Evolutionary conservation across 2,113 vertebrate species (phyloP).

Genomic region (Picathartes gymnocephalus): DNA sequence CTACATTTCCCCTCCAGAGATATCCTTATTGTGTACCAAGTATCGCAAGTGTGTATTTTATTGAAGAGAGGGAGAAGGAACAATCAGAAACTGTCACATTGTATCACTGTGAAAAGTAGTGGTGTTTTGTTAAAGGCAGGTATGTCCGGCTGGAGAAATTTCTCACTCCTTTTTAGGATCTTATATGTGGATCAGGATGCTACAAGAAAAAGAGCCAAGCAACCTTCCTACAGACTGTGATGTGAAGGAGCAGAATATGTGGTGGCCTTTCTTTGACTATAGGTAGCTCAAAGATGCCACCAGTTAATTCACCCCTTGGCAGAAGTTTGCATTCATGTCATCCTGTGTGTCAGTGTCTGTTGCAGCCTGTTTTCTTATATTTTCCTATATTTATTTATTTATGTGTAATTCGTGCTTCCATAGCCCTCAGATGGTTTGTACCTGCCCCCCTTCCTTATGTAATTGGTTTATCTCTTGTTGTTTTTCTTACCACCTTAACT

Average conservation of each 20-base stretch:
- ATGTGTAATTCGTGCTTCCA: too few species aligned
- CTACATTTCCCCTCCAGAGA: slow-evolving; percentile 30
- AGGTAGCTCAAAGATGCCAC: not conserved
- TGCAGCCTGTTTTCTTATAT: too few species aligned
- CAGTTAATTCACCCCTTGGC: not conserved
- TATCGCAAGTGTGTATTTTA: not conserved
- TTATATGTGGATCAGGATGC: not conserved
- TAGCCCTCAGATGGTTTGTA: too few species aligned
- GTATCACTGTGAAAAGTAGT: not conserved
- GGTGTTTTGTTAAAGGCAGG: not conserved
- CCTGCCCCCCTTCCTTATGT: too few species aligned
- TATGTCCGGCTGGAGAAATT: not conserved
- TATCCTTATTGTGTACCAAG: slow-evolving; percentile 13
- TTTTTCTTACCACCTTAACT: too few species aligned
- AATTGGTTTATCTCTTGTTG: too few species aligned
- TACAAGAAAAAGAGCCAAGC: not conserved
- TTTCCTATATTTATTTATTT: too few species aligned
- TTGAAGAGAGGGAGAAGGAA: not conserved
- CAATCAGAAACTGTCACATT: slow-evolving; percentile 25
- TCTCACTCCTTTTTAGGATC: not conserved
- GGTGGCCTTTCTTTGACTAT: not conserved
- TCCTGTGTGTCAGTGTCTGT: too few species aligned
- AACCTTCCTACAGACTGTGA: accelerated
- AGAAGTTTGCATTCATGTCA: not conserved
- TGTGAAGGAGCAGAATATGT: not conserved